Base-by-base conservation (phyloP, 2,797 vertebrate genomes). In the Myripristis murdjan region DNA sequence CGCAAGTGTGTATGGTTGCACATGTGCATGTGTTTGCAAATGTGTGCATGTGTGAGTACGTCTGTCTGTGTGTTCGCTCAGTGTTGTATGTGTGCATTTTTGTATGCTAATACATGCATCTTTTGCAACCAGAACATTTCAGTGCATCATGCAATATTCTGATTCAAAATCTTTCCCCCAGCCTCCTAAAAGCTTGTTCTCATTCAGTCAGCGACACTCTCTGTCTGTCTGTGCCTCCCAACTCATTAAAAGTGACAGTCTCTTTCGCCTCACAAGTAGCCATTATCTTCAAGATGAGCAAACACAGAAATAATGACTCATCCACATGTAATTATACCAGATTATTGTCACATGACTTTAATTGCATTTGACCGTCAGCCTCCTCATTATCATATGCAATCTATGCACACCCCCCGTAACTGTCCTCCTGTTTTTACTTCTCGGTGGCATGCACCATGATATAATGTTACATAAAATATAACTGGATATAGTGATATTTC, bases 401-500 rank as follows among this genome's bases (percentile, higher is more conserved):
- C 60, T 63, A 72, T 64, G 68, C 80, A 73, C 86, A 52, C 51
- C 37, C 82, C 64, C 61, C n/a, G 54, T 75, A 82, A 82, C 83
- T 81, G 84, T 90, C 78, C 78, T 37, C 77, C 75, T 79, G 73
- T 65, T 79, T 85, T 83, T 73, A 70, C 57, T 66, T 85, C 67
- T 68, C 64, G 72, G 60, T 80, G 83, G 71, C 84, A 82, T 88
- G 87, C 46, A 74, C 77, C 84, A 80, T 70, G 82, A 77, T 63
- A 86, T 79, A 64, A 68, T 37, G 66, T 60, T 89, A 82, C 68
- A 75, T 86, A 81, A 83, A 87, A 82, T 68, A 74, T 87, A 85
- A 85, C 91, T 88, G 79, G 73, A 70, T 83, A 67, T 82, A 82
- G 66, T 87, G 84, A 92, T 94, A 90, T 91, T 92, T 92, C 80